phyloP scores from a whole-genome alignment of 2,888 invertebrate species.

The Camptogramma bilineatum region DNA sequence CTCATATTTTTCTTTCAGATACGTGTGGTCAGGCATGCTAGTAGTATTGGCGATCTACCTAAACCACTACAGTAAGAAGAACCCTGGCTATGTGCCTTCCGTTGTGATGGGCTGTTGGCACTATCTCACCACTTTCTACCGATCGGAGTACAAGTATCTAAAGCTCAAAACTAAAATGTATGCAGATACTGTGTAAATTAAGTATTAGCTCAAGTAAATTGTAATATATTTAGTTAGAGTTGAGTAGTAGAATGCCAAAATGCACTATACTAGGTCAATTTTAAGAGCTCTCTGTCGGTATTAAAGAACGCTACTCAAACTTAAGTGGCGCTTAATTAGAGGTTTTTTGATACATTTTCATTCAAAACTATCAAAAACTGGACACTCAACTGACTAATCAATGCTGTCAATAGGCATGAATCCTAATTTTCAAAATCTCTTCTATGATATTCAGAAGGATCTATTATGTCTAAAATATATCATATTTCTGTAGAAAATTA shows the following conservation, averaged over 20 bases:
- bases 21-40: slow-evolving; percentile 95
- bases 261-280: no score
- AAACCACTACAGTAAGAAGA: slow-evolving; percentile 94
- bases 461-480: no score
- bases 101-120: slow-evolving; percentile 57
- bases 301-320: no score
- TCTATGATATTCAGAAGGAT: no score
- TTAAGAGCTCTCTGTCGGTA: no score
- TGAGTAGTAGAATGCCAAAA: not conserved
- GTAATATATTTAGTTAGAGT: not conserved
- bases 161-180: slow-evolving; percentile 70
- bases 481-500: no score
- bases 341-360: no score
- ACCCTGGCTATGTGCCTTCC: slow-evolving; percentile 74
- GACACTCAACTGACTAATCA: no score
- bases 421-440: no score
- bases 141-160: slow-evolving; percentile 72
- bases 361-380: no score
- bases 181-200: slow-evolving; percentile 62
- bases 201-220: not conserved
- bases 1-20: slow-evolving; percentile 84
- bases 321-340: no score
- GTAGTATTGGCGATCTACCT: slow-evolving; percentile 96
- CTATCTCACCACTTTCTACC: slow-evolving; percentile 60
- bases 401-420: no score